Conservation (phyloP, 2,113 vertebrate species). For the human region DNA sequence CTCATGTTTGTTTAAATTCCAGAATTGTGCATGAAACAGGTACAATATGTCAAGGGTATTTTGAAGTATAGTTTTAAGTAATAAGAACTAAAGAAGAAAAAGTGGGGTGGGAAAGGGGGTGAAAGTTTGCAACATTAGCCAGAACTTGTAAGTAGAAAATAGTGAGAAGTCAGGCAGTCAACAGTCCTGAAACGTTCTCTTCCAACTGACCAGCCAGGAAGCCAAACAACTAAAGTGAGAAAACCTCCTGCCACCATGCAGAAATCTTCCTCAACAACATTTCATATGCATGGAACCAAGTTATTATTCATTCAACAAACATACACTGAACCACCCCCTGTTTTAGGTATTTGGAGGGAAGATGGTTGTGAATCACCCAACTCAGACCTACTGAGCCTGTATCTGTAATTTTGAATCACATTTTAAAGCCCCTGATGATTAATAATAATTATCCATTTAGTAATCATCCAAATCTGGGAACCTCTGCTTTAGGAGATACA, state of each 20-base stretch:
- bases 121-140: neutral
- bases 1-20: neutral
- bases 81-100: neutral
- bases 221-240: neutral
- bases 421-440: neutral
- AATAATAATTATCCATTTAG: neutral
- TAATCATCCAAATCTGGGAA: neutral
- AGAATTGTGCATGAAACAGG: neutral
- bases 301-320: neutral
- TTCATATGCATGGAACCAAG: neutral
- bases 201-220: neutral
- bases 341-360: neutral
- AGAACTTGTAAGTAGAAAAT: neutral
- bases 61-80: neutral
- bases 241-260: neutral
- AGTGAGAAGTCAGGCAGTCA: neutral
- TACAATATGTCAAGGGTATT: neutral
- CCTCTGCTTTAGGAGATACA: neutral
- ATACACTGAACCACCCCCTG: neutral
- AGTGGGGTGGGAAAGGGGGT: neutral
- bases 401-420: neutral
- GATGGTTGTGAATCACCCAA: neutral
- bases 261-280: neutral
- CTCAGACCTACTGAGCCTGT: neutral
- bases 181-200: neutral